A percentile compares a stretch with the other conserved stretches of the same genome.
phyloP scores from a whole-genome alignment of 2,113 vertebrate species.

The Nanorana parkeri region DNA sequence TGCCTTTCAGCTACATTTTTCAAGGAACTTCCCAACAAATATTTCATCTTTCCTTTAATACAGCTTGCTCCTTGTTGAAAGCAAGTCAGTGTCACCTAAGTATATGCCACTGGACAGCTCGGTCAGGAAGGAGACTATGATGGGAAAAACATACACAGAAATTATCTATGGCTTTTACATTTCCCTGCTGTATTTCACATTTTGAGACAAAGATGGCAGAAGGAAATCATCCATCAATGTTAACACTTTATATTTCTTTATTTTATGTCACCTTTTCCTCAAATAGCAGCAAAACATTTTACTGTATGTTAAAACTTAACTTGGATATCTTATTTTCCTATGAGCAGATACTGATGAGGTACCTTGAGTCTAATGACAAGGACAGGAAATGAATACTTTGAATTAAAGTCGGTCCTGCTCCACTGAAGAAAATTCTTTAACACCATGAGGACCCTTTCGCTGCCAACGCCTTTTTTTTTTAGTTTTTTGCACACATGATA shows the following conservation, averaged over 20 bases:
- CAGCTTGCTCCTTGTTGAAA: conserved; percentile 22
- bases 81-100: conserved; percentile 32
- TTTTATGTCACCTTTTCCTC: conserved; percentile 35
- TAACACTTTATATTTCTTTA: conserved; percentile 7
- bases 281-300: conserved; percentile 27
- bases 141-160: conserved; percentile 31
- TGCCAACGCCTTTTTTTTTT: too few species aligned
- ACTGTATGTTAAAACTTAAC: conserved; percentile 30
- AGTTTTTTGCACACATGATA: too few species aligned
- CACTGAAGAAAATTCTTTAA: too few species aligned
- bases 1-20: neutral
- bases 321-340: conserved; percentile 33
- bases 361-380: conserved; percentile 9
- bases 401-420: too few species aligned
- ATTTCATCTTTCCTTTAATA: conserved; percentile 13
- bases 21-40: conserved; percentile 1
- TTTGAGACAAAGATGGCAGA: conserved; percentile 33
- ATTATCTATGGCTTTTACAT: conserved; percentile 37
- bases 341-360: neutral
- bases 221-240: conserved; percentile 46
- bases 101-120: conserved; percentile 1
- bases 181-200: conserved; percentile 38
- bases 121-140: conserved; percentile 15
- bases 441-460: too few species aligned
- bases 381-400: conserved; percentile 27